Evolutionary conservation across 2,113 vertebrate genomes (phyloP).

Genomic region (Uria aalge): DNA sequence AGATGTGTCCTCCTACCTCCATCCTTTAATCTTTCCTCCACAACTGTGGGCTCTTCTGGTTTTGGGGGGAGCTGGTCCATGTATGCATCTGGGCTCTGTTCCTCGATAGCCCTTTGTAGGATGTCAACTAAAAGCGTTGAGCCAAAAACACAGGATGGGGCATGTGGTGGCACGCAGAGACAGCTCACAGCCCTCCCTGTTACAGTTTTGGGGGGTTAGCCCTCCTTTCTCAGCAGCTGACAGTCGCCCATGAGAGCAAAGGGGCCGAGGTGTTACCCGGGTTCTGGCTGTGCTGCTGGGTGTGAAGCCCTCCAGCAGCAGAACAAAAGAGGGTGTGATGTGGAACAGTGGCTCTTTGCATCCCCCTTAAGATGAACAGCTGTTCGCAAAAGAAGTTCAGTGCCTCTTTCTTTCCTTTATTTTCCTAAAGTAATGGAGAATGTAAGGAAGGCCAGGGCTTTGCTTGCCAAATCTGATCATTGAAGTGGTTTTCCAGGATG

Average conservation of each 20-base stretch:
- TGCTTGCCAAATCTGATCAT: neutral
- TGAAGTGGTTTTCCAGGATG: neutral
- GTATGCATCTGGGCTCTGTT: neutral
- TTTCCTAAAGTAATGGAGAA: neutral
- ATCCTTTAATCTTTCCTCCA: neutral
- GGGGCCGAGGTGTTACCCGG: neutral
- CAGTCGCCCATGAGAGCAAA: neutral
- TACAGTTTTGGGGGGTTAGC: neutral
- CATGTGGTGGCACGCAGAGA: neutral
- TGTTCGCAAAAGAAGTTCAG: neutral
- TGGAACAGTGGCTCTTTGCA: neutral
- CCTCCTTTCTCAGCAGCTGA: neutral
- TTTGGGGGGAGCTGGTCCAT: neutral
- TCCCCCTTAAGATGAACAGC: neutral
- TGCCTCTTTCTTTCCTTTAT: neutral
- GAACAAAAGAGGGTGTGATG: neutral
- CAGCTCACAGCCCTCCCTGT: neutral
- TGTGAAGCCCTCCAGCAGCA: neutral
- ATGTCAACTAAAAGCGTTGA: rapidly evolving
- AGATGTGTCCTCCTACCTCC: neutral
- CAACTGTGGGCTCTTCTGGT: neutral
- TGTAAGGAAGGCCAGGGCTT: neutral
- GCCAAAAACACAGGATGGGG: neutral
- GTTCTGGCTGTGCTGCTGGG: neutral
- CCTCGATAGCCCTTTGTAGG: neutral